A percentile compares a stretch with the other conserved stretches of the same genome.
These are phyloP conservation scores for Lichenostomus cassidix DNA, from an alignment of 2,113 vertebrate genomes.

Conservation along the genomic window DNA sequence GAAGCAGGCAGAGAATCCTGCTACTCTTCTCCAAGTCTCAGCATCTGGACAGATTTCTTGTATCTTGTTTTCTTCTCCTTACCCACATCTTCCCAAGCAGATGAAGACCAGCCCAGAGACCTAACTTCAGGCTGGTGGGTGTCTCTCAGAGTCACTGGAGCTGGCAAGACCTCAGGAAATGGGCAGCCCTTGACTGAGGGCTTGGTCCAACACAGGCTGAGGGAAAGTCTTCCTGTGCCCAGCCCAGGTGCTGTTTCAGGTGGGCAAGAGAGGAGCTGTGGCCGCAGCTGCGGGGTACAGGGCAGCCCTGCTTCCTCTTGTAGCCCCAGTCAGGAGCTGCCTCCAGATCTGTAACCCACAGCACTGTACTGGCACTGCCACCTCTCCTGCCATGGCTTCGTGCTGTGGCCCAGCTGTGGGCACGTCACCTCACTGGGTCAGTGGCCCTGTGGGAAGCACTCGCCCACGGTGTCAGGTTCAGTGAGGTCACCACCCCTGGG, in stretches of 20 bases:
- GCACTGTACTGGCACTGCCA: not conserved
- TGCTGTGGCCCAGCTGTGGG: not conserved
- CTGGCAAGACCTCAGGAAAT: not conserved
- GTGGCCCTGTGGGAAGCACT: not conserved
- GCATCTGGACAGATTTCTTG: not conserved
- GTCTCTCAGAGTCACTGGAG: not conserved
- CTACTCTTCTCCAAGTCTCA: not conserved
- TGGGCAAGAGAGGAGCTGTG: not conserved
- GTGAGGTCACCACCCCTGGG: not conserved
- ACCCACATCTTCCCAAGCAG: not conserved
- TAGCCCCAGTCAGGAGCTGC: not conserved
- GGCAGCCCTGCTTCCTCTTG: not conserved
- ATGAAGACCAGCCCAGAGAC: not conserved
- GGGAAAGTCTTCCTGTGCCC: not conserved
- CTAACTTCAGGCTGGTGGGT: not conserved
- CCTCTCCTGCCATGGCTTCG: fast-evolving
- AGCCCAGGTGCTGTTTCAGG: not conserved
- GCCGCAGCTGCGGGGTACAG: not conserved
- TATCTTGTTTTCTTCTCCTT: not conserved
- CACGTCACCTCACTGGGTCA: fast-evolving
- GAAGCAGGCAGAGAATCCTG: not conserved
- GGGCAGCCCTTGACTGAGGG: not conserved
- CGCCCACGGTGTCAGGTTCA: fast-evolving
- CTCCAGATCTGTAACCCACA: not conserved
- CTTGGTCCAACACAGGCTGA: not conserved